A percentile compares a stretch with the other conserved stretches of the same genome.
Conservation (phyloP, 2,888 invertebrate genomes). For the Papilio demoleus region DNA sequence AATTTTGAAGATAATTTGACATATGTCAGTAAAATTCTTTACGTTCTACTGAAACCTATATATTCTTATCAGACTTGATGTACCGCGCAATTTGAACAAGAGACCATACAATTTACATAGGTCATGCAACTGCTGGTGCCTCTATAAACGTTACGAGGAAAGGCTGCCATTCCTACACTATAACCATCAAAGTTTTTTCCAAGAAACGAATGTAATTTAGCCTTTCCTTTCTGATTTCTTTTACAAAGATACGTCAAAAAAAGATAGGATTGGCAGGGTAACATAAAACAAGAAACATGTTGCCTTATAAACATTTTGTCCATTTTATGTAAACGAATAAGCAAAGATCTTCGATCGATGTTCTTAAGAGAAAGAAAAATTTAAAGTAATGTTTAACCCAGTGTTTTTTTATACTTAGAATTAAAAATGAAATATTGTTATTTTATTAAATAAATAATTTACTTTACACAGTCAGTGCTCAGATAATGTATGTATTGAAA, state of each 20-base stretch:
- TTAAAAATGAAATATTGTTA: too few species aligned
- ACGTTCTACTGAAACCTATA: not conserved
- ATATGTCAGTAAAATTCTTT: not conserved
- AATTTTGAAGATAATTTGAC: not conserved
- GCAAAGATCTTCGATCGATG: not conserved
- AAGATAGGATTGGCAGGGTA: conserved; percentile 3
- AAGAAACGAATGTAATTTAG: conserved; percentile 29
- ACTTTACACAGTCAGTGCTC: too few species aligned
- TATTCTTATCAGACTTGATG: conserved; percentile 5
- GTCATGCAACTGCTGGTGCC: conserved; percentile 24
- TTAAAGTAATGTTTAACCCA: too few species aligned
- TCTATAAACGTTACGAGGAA: conserved; percentile 26
- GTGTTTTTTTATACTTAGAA: too few species aligned
- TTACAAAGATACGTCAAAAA: conserved; percentile 4
- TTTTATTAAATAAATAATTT: too few species aligned
- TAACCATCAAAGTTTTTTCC: conserved; percentile 29
- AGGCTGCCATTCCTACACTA: conserved; percentile 23
- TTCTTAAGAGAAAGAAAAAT: too few species aligned
- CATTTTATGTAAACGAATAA: not conserved
- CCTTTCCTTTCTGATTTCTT: conserved; percentile 27
- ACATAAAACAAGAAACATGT: not conserved
- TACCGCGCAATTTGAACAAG: not conserved
- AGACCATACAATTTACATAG: conserved; percentile 25
- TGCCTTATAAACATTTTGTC: not conserved
- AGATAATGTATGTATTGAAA: too few species aligned